Conservation (phyloP, 2,888 invertebrate genomes). For the Choristoneura rosaceana region DNA sequence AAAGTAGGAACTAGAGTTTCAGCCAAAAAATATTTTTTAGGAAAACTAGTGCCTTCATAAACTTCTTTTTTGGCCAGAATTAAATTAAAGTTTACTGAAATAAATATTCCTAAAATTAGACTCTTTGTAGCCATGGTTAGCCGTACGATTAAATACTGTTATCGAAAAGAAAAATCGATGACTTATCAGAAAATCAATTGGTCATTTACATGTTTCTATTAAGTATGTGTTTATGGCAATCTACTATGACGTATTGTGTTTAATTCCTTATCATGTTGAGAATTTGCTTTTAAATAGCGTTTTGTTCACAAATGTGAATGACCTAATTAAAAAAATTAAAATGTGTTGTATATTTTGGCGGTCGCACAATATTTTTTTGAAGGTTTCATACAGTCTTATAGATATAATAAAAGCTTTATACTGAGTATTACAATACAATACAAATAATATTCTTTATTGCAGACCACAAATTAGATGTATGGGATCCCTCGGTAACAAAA, state of each 20-base stretch:
- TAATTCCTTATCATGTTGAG: background rate
- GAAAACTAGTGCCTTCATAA: constrained; percentile 4
- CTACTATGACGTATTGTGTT: background rate
- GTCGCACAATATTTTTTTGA: too few relatives aligned
- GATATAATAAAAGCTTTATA: too few relatives aligned
- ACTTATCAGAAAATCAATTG: background rate
- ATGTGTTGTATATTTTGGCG: background rate
- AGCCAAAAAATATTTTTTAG: constrained; percentile 1
- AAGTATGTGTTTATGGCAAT: background rate
- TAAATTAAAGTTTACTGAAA: background rate
- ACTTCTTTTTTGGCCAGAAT: background rate
- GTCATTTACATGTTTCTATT: background rate
- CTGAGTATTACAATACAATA: too few relatives aligned
- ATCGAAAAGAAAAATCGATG: background rate
- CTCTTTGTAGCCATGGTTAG: background rate
- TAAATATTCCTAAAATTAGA: background rate
- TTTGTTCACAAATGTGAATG: background rate
- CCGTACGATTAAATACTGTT: background rate
- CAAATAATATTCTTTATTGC: too few relatives aligned
- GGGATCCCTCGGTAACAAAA: too few relatives aligned
- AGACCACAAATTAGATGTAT: too few relatives aligned
- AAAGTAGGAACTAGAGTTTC: background rate
- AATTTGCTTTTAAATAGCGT: background rate
- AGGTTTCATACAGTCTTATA: too few relatives aligned
- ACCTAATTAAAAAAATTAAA: background rate